phyloP scores from a whole-genome alignment of 2,888 invertebrate genomes.

The Exocentrus adspersus region DNA sequence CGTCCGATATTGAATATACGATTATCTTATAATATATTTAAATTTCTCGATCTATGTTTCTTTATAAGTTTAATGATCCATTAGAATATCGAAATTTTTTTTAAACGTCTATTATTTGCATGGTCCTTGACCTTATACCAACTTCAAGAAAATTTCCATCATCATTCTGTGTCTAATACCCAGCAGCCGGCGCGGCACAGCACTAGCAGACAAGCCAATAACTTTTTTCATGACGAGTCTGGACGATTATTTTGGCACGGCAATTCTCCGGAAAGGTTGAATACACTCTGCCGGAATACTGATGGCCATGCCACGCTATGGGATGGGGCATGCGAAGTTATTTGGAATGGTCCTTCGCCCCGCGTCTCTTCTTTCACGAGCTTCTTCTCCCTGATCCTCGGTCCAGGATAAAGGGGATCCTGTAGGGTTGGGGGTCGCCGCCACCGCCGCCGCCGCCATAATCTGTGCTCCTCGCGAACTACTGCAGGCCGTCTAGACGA shows the following conservation, averaged over 20 bases:
- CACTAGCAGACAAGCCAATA: too few relatives aligned
- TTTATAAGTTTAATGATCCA: too few relatives aligned
- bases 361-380: constrained; percentile 6
- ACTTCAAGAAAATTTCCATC: too few relatives aligned
- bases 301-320: too few relatives aligned
- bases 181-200: too few relatives aligned
- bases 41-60: too few relatives aligned
- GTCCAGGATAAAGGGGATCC: constrained; percentile 14
- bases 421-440: constrained; percentile 22
- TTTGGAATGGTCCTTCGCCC: constrained; percentile 10
- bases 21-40: too few relatives aligned
- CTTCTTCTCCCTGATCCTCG: constrained; percentile 8
- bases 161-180: too few relatives aligned
- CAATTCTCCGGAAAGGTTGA: not conserved
- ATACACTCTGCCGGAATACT: constrained; percentile 15
- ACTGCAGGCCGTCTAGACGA: constrained; percentile 27
- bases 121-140: not conserved
- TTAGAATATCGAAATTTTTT: too few relatives aligned
- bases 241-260: too few relatives aligned
- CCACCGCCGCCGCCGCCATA: constrained; percentile 22
- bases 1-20: not conserved
- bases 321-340: not conserved
- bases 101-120: not conserved
- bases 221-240: too few relatives aligned
- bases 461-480: constrained; percentile 16